Evolutionary conservation across 2,797 vertebrate genomes (phyloP).

Genomic region (Enteromius fasciolatus): DNA sequence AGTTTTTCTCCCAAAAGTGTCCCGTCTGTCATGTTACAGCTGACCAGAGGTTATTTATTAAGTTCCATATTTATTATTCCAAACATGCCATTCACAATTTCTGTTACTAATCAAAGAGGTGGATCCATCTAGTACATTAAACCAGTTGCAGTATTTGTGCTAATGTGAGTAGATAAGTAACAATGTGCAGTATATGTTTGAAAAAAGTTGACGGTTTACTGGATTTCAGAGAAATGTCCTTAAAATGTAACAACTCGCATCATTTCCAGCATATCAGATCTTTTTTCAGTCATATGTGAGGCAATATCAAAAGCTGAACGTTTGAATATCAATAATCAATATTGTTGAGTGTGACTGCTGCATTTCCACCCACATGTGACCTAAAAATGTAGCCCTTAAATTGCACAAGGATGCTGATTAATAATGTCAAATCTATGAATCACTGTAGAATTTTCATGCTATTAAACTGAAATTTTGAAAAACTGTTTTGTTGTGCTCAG

Average conservation of each 20-base stretch:
- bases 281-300: background rate
- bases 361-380: conserved; percentile 13
- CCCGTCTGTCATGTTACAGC: conserved; percentile 63
- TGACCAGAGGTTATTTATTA: conserved; percentile 80
- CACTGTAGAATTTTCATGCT: conserved; percentile 12
- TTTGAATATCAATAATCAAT: conserved; percentile 2
- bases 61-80: conserved; percentile 79
- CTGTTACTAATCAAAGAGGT: conserved; percentile 19
- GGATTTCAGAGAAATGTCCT: conserved; percentile 39
- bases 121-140: conserved; percentile 28
- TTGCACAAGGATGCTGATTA: conserved; percentile 15
- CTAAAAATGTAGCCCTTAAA: conserved; percentile 2
- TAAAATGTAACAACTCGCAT: conserved; percentile 16
- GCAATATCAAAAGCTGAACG: background rate
- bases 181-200: conserved; percentile 49
- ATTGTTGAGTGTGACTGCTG: conserved; percentile 12
- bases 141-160: conserved; percentile 53
- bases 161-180: conserved; percentile 53
- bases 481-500: conserved; percentile 15
- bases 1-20: conserved; percentile 75
- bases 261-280: background rate
- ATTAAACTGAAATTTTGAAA: conserved; percentile 14
- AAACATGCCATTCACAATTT: conserved; percentile 53
- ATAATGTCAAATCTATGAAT: conserved; percentile 17
- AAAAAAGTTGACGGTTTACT: conserved; percentile 51